Base-by-base conservation (phyloP, 2,888 invertebrate species). In the Dryocosmus kuriphilus region DNA sequence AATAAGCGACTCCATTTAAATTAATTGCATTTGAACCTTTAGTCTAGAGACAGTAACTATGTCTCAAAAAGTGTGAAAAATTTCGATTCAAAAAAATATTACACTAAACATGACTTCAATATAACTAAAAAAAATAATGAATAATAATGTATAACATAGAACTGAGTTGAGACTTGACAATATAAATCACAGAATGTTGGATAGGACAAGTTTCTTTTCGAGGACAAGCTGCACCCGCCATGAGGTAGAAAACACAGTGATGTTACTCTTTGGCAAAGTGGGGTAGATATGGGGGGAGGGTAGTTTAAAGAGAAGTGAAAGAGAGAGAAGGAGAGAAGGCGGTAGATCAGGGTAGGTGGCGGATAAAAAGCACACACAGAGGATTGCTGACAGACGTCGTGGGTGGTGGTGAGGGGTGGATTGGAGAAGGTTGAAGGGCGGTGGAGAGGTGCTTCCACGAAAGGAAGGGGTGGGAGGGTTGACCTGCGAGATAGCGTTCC, bases 401-500 rank as follows among this genome's bases (percentile, higher is more conserved):
- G 79, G 76, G 82, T 84, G 74, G 84, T 81, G 84, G 82, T 81
- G 83, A 81, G 81, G 80, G 77, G 60, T 79, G 83, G 75, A 79
- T 76, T 75, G 75, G 80, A 79, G 77, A 74, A 77, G 74, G 76
- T 82, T 78, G 81, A 71, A 83, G 78, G 83, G 67, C 77, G 74
- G 76, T 73, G 81, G 78, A 79, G 78, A 78, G 75, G 32, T 35
- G 38, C 46, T 57, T 27, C 75, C 57, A 32, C 73, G 57, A 73
- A 79, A 73, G 57, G 74, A 80, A 65, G 77, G 77, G 63, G 75
- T 41, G 76, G 81, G 81, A 76, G 65, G 77, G 74, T 57, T 73
- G 80, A 80, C 83, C 84, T 80, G 85, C 82, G 81, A 78, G 76
- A 81, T 83, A 85, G 89, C 90, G 91, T 91, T 91, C 91, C 87